Evolutionary conservation across 53 echinoderm and acorn worm genomes (phyloP).

Genomic region (Zoroaster sp.): DNA sequence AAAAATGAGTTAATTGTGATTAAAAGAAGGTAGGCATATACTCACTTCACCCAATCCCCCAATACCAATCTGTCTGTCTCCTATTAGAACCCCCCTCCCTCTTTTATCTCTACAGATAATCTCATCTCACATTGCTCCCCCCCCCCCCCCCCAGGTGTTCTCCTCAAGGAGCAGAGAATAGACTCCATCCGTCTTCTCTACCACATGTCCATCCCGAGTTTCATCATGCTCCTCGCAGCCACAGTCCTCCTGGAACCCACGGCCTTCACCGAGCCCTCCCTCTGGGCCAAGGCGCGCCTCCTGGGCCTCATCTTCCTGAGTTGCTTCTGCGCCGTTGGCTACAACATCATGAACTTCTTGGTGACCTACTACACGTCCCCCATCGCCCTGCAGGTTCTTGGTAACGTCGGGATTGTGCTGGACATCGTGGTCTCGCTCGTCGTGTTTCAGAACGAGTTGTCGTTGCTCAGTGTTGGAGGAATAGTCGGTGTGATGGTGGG

Average conservation of each 20-base stretch:
- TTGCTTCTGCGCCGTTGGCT: conserved; percentile 87
- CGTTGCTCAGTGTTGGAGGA: conserved; percentile 67
- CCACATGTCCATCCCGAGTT: conserved; percentile 93
- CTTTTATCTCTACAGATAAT: too few species aligned
- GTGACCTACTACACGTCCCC: conserved; percentile 97
- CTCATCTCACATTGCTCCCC: too few species aligned
- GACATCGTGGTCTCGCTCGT: conserved; percentile 75
- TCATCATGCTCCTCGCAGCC: conserved; percentile 65
- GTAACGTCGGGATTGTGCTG: conserved; percentile 82
- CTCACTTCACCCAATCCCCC: too few species aligned
- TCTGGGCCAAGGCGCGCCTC: conserved; percentile 42
- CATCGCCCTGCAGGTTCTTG: conserved; percentile 82
- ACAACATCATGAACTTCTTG: conserved; percentile 89
- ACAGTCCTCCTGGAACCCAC: conserved; percentile 75
- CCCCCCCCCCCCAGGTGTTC: conserved; percentile 71
- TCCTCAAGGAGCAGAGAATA: conserved; percentile 86
- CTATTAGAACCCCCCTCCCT: too few species aligned
- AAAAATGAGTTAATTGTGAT: too few species aligned
- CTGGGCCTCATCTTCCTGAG: conserved; percentile 71
- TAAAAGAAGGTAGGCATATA: too few species aligned
- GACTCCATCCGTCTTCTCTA: conserved; percentile 94
- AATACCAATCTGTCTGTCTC: too few species aligned
- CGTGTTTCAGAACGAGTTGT: conserved; percentile 89
- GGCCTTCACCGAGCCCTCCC: conserved; percentile 55
- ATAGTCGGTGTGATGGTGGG: conserved; percentile 72